Conservation (phyloP, 2,888 invertebrate species). For the Xestia sexstrigata region DNA sequence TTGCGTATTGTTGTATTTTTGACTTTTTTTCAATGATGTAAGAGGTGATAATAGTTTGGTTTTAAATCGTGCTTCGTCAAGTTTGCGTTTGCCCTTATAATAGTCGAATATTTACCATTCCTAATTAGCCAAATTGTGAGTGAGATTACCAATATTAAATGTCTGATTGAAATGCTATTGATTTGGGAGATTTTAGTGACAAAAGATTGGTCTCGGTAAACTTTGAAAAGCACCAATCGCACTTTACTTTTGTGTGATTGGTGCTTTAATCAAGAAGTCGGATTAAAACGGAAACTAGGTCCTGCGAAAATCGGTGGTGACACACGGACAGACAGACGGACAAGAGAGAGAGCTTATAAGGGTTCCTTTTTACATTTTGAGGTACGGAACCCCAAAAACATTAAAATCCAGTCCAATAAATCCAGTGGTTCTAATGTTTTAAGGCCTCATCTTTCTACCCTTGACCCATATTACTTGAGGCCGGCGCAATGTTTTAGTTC, state of each 20-base stretch:
- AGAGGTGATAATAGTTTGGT: constrained; percentile 11
- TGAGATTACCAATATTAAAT: constrained; percentile 64
- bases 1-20: not conserved
- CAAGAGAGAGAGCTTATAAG: no score
- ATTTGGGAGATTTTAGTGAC: not conserved
- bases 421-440: no score
- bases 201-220: not conserved
- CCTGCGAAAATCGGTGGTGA: no score
- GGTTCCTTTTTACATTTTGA: no score
- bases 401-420: no score
- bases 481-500: not conserved
- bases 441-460: not conserved
- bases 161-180: constrained; percentile 57
- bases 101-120: constrained; percentile 69
- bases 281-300: not conserved
- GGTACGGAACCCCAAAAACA: no score
- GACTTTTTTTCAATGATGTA: not conserved
- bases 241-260: not conserved
- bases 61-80: constrained; percentile 9
- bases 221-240: not conserved
- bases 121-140: constrained; percentile 82
- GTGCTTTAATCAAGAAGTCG: not conserved
- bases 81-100: constrained; percentile 30
- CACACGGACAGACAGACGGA: no score
- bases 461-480: not conserved